phyloP scores from a whole-genome alignment of 2,888 invertebrate genomes.

The Diarsia dahlii region DNA sequence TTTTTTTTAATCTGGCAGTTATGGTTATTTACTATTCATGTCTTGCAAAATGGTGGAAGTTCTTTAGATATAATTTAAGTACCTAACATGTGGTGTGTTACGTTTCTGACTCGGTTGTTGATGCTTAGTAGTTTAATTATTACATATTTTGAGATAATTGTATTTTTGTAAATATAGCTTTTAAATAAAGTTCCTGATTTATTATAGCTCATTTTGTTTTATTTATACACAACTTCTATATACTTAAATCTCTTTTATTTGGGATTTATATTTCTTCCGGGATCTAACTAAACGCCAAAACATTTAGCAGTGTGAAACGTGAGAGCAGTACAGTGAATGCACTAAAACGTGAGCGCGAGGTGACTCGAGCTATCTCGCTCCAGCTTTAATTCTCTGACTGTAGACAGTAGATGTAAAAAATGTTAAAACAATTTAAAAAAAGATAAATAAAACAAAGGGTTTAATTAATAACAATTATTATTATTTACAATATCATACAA shows the following conservation, averaged over 20 bases:
- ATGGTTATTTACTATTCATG: constrained; percentile 12
- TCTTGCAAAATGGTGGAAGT: constrained; percentile 26
- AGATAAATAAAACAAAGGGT: constrained; percentile 2
- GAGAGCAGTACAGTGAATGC: background rate
- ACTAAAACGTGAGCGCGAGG: background rate
- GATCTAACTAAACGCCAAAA: too few relatives aligned
- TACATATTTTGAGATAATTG: constrained; percentile 87
- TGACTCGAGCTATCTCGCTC: background rate
- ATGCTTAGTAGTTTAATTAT: constrained; percentile 77
- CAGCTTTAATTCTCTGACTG: background rate
- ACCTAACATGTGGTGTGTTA: constrained; percentile 63
- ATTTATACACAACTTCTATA: constrained; percentile 9
- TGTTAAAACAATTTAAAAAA: background rate
- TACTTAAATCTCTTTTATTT: background rate
- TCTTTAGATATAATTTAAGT: constrained; percentile 58
- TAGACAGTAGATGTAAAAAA: background rate
- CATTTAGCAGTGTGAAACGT: background rate
- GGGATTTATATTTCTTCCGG: background rate
- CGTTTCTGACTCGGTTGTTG: constrained; percentile 78
- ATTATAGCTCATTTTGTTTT: constrained; percentile 68
- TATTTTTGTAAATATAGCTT: constrained; percentile 89
- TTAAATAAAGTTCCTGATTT: constrained; percentile 90
- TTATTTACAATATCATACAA: constrained; percentile 55
- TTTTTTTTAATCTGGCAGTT: background rate
- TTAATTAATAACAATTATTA: constrained; percentile 36